Evolutionary conservation across 2,797 vertebrate genomes (phyloP).

Genomic region (Threskiornis aethiopicus): DNA sequence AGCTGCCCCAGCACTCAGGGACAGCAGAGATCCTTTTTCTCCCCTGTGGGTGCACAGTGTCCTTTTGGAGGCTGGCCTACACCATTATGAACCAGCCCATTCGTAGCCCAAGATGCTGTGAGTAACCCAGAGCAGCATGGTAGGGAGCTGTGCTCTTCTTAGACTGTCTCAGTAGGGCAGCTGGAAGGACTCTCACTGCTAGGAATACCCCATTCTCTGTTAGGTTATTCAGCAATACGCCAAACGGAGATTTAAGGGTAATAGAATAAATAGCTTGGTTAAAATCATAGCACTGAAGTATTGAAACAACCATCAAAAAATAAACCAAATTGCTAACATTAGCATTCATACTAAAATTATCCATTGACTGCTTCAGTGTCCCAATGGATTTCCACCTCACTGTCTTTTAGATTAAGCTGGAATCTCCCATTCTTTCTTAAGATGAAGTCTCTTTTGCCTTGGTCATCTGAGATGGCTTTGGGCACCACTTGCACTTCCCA

Average conservation of each 20-base stretch:
- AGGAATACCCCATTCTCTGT: not conserved
- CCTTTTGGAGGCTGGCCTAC: not conserved
- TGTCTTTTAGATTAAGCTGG: not conserved
- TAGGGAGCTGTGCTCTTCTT: not conserved
- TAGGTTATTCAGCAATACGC: not conserved
- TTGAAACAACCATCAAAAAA: not conserved
- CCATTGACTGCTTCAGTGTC: not conserved
- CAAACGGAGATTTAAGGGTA: not conserved
- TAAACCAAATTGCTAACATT: not conserved
- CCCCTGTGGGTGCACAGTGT: no score
- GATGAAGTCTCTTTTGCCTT: not conserved
- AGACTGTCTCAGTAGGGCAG: not conserved
- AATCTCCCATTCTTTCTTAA: not conserved
- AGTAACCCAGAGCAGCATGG: not conserved
- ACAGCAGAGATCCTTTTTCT: not conserved
- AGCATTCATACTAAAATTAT: not conserved
- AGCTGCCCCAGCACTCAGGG: not conserved
- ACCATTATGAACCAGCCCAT: not conserved
- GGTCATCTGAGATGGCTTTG: not conserved
- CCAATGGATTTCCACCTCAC: not conserved
- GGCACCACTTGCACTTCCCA: not conserved
- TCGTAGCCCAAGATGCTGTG: fast-evolving
- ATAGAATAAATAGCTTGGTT: not conserved
- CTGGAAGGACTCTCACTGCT: not conserved
- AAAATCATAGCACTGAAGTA: not conserved